A percentile compares a stretch with the other conserved stretches of the same genome.
phyloP scores from a whole-genome alignment of 2,888 invertebrate genomes.

The Lottia scabra region DNA sequence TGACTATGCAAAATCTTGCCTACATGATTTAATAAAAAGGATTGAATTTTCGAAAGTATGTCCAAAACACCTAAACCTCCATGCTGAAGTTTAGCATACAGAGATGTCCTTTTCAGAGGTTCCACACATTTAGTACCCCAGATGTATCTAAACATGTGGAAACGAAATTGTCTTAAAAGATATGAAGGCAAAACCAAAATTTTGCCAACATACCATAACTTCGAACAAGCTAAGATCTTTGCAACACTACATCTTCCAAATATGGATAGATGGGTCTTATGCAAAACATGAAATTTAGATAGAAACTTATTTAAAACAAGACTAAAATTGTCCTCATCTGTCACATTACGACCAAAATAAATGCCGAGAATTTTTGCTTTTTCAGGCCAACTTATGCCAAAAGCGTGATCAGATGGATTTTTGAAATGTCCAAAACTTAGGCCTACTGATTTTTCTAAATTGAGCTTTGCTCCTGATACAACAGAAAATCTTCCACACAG shows the following conservation, averaged over 20 bases:
- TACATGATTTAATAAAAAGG: conserved; percentile 19
- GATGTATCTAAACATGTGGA: neutral
- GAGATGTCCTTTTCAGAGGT: conserved; percentile 8
- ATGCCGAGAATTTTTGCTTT: conserved; percentile 31
- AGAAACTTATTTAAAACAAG: too few species aligned
- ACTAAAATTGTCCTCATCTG: too few species aligned
- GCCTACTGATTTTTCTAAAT: too few species aligned
- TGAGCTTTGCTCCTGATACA: too few species aligned
- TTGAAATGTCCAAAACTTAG: conserved; percentile 17
- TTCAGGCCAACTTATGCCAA: conserved; percentile 28
- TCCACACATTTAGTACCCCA: neutral
- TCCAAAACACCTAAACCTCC: conserved; percentile 24
- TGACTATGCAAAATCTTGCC: conserved; percentile 17
- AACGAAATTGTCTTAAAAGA: too few species aligned
- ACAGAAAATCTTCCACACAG: conserved; percentile 5
- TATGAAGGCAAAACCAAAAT: too few species aligned
- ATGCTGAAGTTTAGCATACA: conserved; percentile 18
- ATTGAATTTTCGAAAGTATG: conserved; percentile 16
- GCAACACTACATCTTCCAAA: neutral
- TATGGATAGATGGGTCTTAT: neutral
- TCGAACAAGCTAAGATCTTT: too few species aligned
- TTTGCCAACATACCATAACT: too few species aligned
- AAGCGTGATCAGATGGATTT: conserved; percentile 12
- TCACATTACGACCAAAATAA: too few species aligned
- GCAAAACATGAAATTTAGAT: conserved; percentile 24